Conservation (phyloP, 2,797 vertebrate genomes). For the Halcyon smyrnensis region DNA sequence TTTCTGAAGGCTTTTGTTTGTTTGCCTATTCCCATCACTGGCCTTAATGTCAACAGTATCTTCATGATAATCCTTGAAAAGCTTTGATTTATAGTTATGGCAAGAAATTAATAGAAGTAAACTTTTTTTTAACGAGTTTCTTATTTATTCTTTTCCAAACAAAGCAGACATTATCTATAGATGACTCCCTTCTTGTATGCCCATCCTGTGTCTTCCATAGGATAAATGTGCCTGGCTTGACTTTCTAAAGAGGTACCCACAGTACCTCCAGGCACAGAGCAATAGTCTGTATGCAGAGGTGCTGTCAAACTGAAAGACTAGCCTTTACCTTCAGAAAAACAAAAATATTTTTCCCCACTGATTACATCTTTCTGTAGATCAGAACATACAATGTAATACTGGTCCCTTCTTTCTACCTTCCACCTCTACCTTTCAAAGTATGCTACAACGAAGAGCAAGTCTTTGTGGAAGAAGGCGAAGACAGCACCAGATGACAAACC, state of each 20-base stretch:
- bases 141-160: not conserved
- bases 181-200: not conserved
- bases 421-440: not conserved
- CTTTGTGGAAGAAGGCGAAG: not conserved
- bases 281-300: not conserved
- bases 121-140: not conserved
- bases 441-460: not conserved
- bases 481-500: not conserved
- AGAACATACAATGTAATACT: not conserved
- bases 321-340: not conserved
- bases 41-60: not conserved
- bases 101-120: not conserved
- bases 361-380: not conserved
- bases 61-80: not conserved
- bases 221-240: not conserved
- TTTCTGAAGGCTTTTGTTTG: not conserved
- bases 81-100: not conserved
- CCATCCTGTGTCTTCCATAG: not conserved
- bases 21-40: not conserved
- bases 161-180: rapidly evolving
- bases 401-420: not conserved
- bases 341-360: rapidly evolving
- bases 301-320: not conserved
- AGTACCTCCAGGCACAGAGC: not conserved
- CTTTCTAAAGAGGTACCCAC: not conserved